Base-by-base conservation (phyloP, 2,888 invertebrate genomes). In the Prosopocoilus inquinatus region DNA sequence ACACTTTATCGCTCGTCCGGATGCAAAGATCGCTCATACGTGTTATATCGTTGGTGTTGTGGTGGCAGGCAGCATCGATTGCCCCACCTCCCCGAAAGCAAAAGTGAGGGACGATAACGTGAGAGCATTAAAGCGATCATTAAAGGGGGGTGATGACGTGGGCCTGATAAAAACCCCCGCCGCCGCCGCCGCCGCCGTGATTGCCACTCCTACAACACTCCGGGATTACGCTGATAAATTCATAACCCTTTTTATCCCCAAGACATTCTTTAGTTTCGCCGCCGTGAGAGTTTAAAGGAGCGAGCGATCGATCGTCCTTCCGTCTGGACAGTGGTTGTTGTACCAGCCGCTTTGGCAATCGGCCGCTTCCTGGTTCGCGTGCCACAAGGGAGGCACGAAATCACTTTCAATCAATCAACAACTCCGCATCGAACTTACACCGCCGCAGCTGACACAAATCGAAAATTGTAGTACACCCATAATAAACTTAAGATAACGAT, bases 21-120 rank as follows among this genome's bases (percentile, higher is more conserved):
- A 70, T 70, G 68, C 69, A 69, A 68, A 69, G 68, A 69, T 68
- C 67, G 67, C 51, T 55, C 64, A 58, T 64, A 67, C 65, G 68
- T 67, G 68, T 60, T 57, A 51, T 20, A 49, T 44, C 57, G 62
- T 58, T 65, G 62, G 55, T 41, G 16, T 15, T 41, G 41, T 9
- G 41, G 39, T 38, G 39, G 13, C n/a, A 53, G 59, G 58, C 57
- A 61, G 54, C 64, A 68, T 68, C 67, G 69, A 68, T 67, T 67
- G 59, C 3, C 49, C 56, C 48, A 58, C 3, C 49, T 54, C 48
- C 52, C 51, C 50, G 64, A 64, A 63, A 66, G 64, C 60, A 64
- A 66, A 64, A 64, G 66, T 66, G 64, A 66, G 65, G 62, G 64
- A 64, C 62, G 64, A 65, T 66, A 66, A 65, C 64, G 63, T 55